Evolutionary conservation across 2,888 invertebrate species (phyloP).

Genomic region (Limnephilus lunatus): DNA sequence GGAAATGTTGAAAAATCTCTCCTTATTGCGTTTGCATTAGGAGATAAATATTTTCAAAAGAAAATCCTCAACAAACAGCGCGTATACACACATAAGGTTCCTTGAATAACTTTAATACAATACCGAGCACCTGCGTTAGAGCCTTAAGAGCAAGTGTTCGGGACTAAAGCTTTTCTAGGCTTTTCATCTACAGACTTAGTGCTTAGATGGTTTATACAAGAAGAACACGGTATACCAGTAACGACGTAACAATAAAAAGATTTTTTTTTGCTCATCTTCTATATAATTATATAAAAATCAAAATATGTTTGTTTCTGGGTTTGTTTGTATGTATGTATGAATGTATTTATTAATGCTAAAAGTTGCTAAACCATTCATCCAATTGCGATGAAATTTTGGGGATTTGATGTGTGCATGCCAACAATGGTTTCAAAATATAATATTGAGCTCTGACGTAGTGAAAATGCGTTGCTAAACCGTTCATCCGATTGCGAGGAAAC

Average conservation of each 20-base stretch:
- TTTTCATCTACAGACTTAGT: constrained; percentile 27
- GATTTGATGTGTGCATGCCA: no score
- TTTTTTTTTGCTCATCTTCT: not conserved
- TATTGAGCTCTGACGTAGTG: no score
- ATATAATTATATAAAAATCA: no score
- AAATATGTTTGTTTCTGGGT: no score
- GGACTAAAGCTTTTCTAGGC: constrained; percentile 17
- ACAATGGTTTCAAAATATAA: no score
- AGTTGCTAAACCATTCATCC: no score
- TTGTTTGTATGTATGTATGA: no score
- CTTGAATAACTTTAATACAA: constrained; percentile 42
- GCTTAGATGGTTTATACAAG: not conserved
- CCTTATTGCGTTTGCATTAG: not conserved
- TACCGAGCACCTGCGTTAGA: constrained; percentile 25
- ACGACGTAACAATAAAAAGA: not conserved
- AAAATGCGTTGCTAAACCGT: no score
- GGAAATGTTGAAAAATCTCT: not conserved
- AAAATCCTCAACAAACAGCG: constrained; percentile 20
- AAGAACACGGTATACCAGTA: not conserved
- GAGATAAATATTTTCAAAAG: constrained; percentile 28
- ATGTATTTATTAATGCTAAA: no score
- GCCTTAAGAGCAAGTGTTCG: constrained; percentile 8
- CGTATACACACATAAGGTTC: not conserved
- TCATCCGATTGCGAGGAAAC: no score
- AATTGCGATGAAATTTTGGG: no score